Conservation (phyloP, 1,140 invertebrate genomes). For the Protaetia brevitarsis region DNA sequence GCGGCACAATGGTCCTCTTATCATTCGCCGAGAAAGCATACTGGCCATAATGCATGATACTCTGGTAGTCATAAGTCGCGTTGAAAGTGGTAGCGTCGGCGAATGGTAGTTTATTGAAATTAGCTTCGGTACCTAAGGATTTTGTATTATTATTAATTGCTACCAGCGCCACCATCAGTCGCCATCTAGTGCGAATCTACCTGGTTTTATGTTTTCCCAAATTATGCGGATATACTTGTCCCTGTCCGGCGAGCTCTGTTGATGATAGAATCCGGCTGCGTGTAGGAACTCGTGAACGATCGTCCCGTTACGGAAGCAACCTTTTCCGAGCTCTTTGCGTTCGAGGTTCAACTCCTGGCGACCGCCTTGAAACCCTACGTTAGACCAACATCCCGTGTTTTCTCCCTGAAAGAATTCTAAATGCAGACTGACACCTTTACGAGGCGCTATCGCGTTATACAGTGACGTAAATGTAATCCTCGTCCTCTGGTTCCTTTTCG, state of each 20-base stretch:
- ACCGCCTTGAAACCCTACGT: conserved; percentile 25
- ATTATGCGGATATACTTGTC: background rate
- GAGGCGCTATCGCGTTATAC: background rate
- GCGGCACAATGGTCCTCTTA: background rate
- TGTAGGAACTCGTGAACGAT: conserved; percentile 26
- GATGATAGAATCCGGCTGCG: conserved; percentile 25
- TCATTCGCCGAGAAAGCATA: conserved; percentile 20
- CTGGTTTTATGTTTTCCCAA: background rate
- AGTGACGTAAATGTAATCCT: conserved; percentile 59
- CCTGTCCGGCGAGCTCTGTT: background rate
- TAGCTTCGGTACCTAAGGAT: background rate
- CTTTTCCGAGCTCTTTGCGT: background rate
- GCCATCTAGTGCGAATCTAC: no score
- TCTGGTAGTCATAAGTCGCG: conserved; percentile 17
- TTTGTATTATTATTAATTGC: background rate
- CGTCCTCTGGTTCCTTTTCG: conserved; percentile 51
- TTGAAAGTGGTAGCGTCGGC: background rate
- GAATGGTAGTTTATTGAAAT: conserved; percentile 7
- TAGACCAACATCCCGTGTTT: conserved; percentile 23
- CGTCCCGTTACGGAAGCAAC: conserved; percentile 2
- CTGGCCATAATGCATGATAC: conserved; percentile 19
- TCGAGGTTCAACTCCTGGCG: conserved; percentile 29
- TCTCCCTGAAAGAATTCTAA: background rate
- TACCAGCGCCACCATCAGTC: no score
- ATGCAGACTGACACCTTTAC: background rate